Base-by-base conservation (phyloP, 2,888 invertebrate species). In the Ypsolopha scabrella region DNA sequence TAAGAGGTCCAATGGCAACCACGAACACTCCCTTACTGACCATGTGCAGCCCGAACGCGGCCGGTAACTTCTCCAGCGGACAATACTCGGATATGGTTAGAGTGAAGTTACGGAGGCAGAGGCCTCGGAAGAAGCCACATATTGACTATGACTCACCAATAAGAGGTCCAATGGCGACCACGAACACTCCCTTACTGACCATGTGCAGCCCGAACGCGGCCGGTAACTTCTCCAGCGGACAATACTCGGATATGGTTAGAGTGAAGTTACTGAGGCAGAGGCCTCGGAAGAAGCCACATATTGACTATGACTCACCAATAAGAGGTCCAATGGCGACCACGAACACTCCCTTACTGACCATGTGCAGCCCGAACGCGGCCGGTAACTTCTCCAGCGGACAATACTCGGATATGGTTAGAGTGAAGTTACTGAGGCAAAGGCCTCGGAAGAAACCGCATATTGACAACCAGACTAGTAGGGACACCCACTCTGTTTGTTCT, bases 391-490 rank as follows among this genome's bases (percentile, higher is more conserved):
- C 92, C 58, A 90, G 68, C 0, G 92, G 91, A 58, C 91, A 91
- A 63, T 92, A 92, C 73, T 93, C 93, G 0, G 93, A 92, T 59
- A 93, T 92, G n/a, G 92, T 92, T 7, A 93, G 88, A 37, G 92
- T 92, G 67, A 93, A 91, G 75, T 93, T 93, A 60, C 93, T 93
- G 46, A 94, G 83, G 11, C 93, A 92, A 65, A 93, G 91, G 53
- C 94, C 94, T 53, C 94, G 87, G 72, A 93, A 90, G 81, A 94
- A 94, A 11, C 94, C 94, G 68, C 92, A 92, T 52, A 94, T 89
- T 0, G 92, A 90, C 54, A 93, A 75, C 90, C 92, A 91, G 6
- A 90, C 61, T 88, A 93, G 89, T 8, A 94, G 79, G 41, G 88
- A 87, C 7, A 88, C 87, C 88, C 91, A 93, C 41, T 92, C 91